phyloP scores from a whole-genome alignment of 2,113 vertebrate genomes.

The Vulpes vulpes region DNA sequence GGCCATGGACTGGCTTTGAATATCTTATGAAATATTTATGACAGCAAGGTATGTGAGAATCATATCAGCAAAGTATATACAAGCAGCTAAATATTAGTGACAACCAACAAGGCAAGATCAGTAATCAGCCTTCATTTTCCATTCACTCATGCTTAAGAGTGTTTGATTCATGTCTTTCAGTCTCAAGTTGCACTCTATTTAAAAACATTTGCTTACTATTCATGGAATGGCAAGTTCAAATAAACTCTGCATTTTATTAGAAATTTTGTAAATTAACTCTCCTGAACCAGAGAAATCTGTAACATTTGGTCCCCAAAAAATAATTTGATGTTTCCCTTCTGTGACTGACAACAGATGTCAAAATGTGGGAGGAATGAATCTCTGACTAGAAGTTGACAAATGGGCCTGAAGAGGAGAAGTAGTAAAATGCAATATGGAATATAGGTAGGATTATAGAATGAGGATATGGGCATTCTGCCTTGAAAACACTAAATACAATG shows the following conservation, averaged over 20 bases:
- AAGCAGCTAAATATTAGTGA: conserved; percentile 85
- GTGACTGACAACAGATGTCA: conserved; percentile 56
- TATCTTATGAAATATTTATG: conserved; percentile 89
- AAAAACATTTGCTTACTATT: conserved; percentile 74
- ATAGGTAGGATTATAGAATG: conserved; percentile 18
- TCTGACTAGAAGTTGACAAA: background rate
- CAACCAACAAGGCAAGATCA: conserved; percentile 85
- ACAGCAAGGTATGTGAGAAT: conserved; percentile 81
- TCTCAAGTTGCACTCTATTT: conserved; percentile 67
- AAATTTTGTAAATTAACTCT: conserved; percentile 78
- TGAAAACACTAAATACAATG: background rate
- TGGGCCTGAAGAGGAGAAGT: background rate
- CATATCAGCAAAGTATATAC: conserved; percentile 82
- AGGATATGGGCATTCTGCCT: background rate
- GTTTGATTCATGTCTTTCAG: conserved; percentile 81
- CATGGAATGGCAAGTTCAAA: conserved; percentile 70
- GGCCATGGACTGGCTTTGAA: conserved; percentile 83
- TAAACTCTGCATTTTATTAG: conserved; percentile 74
- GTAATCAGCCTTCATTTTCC: conserved; percentile 82
- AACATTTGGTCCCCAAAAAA: conserved; percentile 61
- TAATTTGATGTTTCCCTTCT: conserved; percentile 66
- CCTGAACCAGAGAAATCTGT: conserved; percentile 67
- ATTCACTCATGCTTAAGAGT: conserved; percentile 74
- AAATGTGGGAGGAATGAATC: conserved; percentile 60
- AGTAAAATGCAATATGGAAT: background rate